Evolutionary conservation across 2,113 vertebrate species (phyloP).

Genomic region (Paradisaea rubra): DNA sequence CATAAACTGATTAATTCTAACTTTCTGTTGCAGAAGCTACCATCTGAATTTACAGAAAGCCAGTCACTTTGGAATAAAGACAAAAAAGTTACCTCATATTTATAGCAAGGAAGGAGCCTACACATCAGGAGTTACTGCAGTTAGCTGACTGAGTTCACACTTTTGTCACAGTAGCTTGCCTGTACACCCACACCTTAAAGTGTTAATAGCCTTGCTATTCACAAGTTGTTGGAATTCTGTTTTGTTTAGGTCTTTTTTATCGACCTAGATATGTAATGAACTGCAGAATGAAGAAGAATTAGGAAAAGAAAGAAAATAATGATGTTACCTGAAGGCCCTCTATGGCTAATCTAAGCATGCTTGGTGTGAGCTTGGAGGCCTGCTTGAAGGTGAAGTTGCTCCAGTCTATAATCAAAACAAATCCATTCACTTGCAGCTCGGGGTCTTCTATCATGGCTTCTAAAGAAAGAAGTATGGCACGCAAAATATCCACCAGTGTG

Average conservation of each 20-base stretch:
- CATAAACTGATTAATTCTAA: not conserved
- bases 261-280: not conserved
- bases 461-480: slow-evolving; percentile 93
- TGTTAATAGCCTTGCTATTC: not conserved
- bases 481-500: slow-evolving; percentile 95
- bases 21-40: not conserved
- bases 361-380: slow-evolving; percentile 95
- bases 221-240: not conserved
- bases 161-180: not conserved
- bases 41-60: not conserved
- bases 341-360: slow-evolving; percentile 95
- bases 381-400: slow-evolving; percentile 99
- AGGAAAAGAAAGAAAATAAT: not conserved
- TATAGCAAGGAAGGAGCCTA: not conserved
- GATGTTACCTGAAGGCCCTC: slow-evolving; percentile 91
- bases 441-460: slow-evolving; percentile 98
- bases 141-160: not conserved
- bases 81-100: not conserved
- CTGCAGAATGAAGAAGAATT: not conserved
- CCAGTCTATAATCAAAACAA: slow-evolving; percentile 99
- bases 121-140: not conserved
- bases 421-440: slow-evolving; percentile 96
- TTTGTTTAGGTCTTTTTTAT: not conserved
- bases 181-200: not conserved
- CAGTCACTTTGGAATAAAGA: not conserved